phyloP scores from a whole-genome alignment of 1,140 invertebrate genomes.

The Bombus cullumanus region DNA sequence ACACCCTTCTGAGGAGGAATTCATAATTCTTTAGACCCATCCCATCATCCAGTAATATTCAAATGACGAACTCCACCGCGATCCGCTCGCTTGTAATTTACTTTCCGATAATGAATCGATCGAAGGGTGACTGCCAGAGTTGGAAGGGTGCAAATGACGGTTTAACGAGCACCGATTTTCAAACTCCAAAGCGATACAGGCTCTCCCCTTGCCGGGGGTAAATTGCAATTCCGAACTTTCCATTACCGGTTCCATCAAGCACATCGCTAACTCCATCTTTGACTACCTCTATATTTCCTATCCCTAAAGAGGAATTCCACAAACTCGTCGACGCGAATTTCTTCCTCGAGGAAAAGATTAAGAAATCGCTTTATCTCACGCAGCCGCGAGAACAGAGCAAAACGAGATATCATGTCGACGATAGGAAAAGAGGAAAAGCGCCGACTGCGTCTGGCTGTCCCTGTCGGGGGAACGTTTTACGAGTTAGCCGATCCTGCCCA shows the following conservation, averaged over 20 bases:
- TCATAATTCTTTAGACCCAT: not conserved
- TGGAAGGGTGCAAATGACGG: slow-evolving; percentile 29
- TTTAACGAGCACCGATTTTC: slow-evolving; percentile 39
- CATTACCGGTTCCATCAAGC: slow-evolving; percentile 8
- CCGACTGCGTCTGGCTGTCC: too few species aligned
- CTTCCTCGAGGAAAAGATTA: not conserved
- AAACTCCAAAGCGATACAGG: slow-evolving; percentile 17
- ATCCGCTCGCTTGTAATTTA: slow-evolving; percentile 22
- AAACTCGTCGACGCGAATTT: not conserved
- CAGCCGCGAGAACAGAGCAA: not conserved
- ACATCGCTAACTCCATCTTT: not conserved
- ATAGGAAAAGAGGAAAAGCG: not conserved
- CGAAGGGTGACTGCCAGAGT: not conserved
- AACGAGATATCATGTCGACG: not conserved
- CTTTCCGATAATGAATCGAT: slow-evolving; percentile 37
- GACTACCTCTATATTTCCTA: not conserved
- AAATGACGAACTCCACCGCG: not conserved
- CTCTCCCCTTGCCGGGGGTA: not conserved
- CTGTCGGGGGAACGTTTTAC: not conserved
- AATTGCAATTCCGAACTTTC: slow-evolving; percentile 21
- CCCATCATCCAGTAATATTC: slow-evolving; percentile 1
- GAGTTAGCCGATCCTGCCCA: not conserved
- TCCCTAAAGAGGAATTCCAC: not conserved
- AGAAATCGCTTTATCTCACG: not conserved
- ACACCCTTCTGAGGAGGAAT: too few species aligned